Evolutionary conservation across 2,113 vertebrate genomes (phyloP), one percentile per base, ranked within the genome.

Genomic region (Istiophorus platypterus): DNA sequence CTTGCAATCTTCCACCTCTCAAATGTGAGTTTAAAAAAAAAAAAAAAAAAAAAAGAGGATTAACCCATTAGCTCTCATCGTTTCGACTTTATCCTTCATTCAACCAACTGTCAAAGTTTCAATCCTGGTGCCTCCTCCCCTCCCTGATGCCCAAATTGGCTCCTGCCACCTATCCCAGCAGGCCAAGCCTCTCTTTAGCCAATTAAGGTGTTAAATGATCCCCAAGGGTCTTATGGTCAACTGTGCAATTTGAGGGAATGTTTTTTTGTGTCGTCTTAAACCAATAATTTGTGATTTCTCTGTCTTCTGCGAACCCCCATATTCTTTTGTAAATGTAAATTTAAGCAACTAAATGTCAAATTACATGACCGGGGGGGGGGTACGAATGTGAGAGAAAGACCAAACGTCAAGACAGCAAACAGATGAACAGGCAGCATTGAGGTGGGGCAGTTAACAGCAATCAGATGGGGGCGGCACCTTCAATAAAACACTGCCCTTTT

Each of bases 1-100:
- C 88, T 91, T 62, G 86, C 92, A 92, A 92, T 94, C 90, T 90
- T 92, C 91, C 69, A 80, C 70, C 73, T 81, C 79, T 86, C 64
- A 68, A 82, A 87, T 77, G 84, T 82, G 63, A 75, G 81, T 91
- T 89, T 71, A 70, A 86, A 80, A 76, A 71, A 66, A 42, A 42
- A 86, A 80, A 76, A 71, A 66, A 42, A 42, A 80, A 71, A 64
- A 78, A 70, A 80, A 76, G 73, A 85, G 80, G 83, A 87, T 94
- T 91, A 94, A 91, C 91, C 91, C 85, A 74, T 93, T 88, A 87
- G 77, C 86, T 88, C 51, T 86, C 78, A 67, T 87, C n/a, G 10
- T 83, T 89, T 67, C 37, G 51, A 17, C 76, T 75, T 82, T 80
- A 88, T 85, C 76, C 77, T 73, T 72, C 42, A 57, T 81, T 86